Evolutionary conservation across 2,797 vertebrate species (phyloP), one percentile per base, ranked within the genome.

Genomic region (Periparus ater): DNA sequence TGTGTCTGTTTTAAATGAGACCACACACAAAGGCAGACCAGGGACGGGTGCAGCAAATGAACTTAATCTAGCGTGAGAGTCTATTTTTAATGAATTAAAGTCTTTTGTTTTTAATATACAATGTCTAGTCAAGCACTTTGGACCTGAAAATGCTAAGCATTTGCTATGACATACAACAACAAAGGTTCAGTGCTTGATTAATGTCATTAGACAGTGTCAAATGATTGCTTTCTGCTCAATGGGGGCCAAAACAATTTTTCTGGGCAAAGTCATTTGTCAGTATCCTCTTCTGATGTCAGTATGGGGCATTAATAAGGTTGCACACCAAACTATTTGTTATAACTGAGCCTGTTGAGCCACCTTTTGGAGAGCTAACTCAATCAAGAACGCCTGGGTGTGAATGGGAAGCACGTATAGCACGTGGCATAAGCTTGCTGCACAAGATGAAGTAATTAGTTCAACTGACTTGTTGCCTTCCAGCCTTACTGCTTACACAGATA

Each of bases 1-100:
- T 93, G 83, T 91, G 83, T 94, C 80, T 96, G 29, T 95, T 94
- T 95, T 88, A 96, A 96, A 95, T 94, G 93, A 94, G 96, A 95
- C 95, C 96, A 96, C 96, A 95, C 77, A 82, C 93, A 95, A 94
- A 93, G 89, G 67, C 91, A 91, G 82, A 71, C 63, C 57, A 91
- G 77, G 85, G 58, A 85, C 36, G 80, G 57, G 68, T 85, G 57
- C 91, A 84, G 72, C 77, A 96, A 92, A 88, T 95, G 84, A 93
- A 75, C 91, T 92, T 87, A 90, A 90, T 95, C 79, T 96, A 94
- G 82, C 88, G 45, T 91, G 79, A 94, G 89, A 93, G 84, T 84
- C 91, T 81, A 80, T 84, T 88, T 89, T 92, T 88, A 96, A 89
- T 93, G 93, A 93, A 89, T 95, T 95, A 78, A 93, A 84, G 84